Evolutionary conservation across 2,888 invertebrate genomes (phyloP).

Genomic region (Synergus laeviventris): DNA sequence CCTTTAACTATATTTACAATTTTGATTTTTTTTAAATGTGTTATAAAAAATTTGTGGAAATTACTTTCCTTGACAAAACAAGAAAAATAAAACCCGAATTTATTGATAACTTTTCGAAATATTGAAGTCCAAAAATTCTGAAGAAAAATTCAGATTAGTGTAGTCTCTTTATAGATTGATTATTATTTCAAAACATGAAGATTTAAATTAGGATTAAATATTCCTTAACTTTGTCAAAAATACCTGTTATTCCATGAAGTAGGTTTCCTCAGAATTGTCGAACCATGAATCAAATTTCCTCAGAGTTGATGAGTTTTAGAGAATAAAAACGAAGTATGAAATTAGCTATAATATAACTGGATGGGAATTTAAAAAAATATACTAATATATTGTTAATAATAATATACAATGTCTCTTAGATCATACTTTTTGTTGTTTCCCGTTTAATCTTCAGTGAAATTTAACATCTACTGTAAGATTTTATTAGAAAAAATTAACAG

Average conservation of each 20-base stretch:
- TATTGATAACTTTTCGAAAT: too few species aligned
- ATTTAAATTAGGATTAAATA: too few species aligned
- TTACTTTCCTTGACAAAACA: too few species aligned
- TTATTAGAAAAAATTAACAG: neutral
- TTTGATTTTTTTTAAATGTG: too few species aligned
- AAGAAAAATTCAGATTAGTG: too few species aligned
- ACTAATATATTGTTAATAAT: neutral
- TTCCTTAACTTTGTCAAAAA: neutral
- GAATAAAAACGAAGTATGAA: neutral
- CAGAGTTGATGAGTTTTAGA: slow-evolving; percentile 1
- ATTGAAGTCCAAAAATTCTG: too few species aligned
- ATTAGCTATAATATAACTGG: neutral
- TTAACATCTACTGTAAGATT: neutral
- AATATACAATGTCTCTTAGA: neutral
- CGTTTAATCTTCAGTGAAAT: neutral
- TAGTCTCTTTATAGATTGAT: too few species aligned
- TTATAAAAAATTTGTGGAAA: too few species aligned
- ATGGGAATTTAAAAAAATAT: neutral
- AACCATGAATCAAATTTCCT: slow-evolving; percentile 5
- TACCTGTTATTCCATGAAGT: neutral
- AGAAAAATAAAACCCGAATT: too few species aligned
- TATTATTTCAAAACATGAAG: too few species aligned
- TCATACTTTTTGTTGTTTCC: neutral
- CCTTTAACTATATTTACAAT: too few species aligned
- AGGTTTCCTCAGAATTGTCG: slow-evolving; percentile 9